Conservation (phyloP, 2,113 vertebrate genomes). For the Opisthocomus hoazin region DNA sequence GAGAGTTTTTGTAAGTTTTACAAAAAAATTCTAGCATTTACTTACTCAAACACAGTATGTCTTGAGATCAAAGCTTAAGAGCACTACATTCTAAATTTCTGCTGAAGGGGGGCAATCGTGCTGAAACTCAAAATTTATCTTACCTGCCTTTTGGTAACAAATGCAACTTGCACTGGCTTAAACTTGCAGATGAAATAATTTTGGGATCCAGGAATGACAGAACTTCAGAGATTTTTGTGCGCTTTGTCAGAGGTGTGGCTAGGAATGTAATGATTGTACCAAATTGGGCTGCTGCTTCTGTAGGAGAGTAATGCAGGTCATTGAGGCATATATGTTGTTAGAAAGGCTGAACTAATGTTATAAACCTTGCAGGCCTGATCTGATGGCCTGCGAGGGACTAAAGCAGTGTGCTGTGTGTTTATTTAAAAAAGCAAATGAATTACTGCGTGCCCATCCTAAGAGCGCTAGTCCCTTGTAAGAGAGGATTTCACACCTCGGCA, state of each 20-base stretch:
- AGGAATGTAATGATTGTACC: not conserved
- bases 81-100: not conserved
- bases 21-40: not conserved
- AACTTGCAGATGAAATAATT: not conserved
- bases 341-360: not conserved
- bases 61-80: not conserved
- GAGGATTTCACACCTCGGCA: not conserved
- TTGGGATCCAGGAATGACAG: not conserved
- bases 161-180: fast-evolving
- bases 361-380: not conserved
- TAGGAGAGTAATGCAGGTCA: not conserved
- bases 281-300: not conserved
- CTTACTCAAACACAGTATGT: not conserved
- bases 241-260: not conserved
- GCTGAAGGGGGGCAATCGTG: not conserved
- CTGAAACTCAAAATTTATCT: not conserved
- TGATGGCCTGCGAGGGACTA: not conserved
- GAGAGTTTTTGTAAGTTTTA: not conserved
- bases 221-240: not conserved
- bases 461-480: not conserved
- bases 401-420: not conserved
- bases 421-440: not conserved
- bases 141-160: not conserved
- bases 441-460: not conserved
- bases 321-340: not conserved